Evolutionary conservation across 2,888 invertebrate species (phyloP), one percentile per base, ranked within the genome.

Genomic region (Meganola albula): DNA sequence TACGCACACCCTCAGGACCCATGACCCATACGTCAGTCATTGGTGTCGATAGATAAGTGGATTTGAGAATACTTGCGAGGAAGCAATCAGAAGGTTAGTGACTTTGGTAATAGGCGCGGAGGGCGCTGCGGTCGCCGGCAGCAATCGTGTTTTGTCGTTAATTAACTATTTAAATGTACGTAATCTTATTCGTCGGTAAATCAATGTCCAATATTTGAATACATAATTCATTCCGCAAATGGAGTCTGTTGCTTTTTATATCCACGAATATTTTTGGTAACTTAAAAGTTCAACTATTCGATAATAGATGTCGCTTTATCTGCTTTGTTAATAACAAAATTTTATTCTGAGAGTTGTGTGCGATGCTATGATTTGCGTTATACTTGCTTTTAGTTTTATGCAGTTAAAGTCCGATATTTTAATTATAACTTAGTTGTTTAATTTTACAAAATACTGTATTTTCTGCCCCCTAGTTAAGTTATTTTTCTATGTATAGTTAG

Each of bases 401-500:
- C 67, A 73, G 64, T 74, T 63, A 71, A 80, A 80, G 77, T 79
- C 79, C 79, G 77, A 75, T 78, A 76, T 68, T 71, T 71, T 76
- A 71, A 65, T 71, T 77, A 45, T 79, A 79, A 71, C 68, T 70
- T 75, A 82, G 74, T 72, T 71, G 63, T 70, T 73, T 78, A 80
- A 75, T 75, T 76, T 78, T 82, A 78, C 78, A 77, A 82, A 80
- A 75, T 80, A 83, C 61, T 82, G 83, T 84, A 83, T 80, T 85
- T 79, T 83, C 74, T 82, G 76, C 83, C 77, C 73, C 75, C 68
- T 78, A 77, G 78, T 80, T 84, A 82, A 83, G 84, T 84, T 84
- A 82, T 83, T 83, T 83, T 83, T 83, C 78, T 84, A 84, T 85
- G 85, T 85, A 85, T 84, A 85, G 84, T 69, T 85, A 85, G 84